Conservation (phyloP, 2,888 invertebrate genomes). For the Epistrophella euchroma region DNA sequence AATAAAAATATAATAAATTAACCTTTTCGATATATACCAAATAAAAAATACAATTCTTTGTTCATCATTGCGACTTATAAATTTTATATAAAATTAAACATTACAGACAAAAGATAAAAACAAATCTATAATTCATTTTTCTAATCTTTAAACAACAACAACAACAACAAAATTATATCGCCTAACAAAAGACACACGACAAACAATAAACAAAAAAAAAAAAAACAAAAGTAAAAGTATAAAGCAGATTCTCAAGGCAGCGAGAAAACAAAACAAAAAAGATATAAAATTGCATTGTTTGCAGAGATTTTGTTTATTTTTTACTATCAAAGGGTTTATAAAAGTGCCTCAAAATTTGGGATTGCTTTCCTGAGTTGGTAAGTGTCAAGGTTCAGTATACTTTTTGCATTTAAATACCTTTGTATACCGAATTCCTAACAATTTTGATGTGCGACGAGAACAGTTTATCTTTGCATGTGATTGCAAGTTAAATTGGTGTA, state of each 20-base stretch:
- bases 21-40: slow-evolving; percentile 8
- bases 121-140: neutral
- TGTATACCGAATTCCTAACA: neutral
- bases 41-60: slow-evolving; percentile 23
- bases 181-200: neutral
- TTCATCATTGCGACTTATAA: slow-evolving; percentile 1
- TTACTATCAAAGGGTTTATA: slow-evolving; percentile 70
- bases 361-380: slow-evolving; percentile 79
- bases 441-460: neutral
- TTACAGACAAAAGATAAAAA: slow-evolving; percentile 10
- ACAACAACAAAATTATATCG: slow-evolving; percentile 26
- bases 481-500: neutral
- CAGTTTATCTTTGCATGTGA: neutral
- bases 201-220: neutral
- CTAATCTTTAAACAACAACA: slow-evolving; percentile 25
- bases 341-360: slow-evolving; percentile 80
- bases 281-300: slow-evolving; percentile 29
- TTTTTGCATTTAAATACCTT: neutral
- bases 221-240: slow-evolving; percentile 18
- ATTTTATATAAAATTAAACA: slow-evolving; percentile 10
- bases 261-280: slow-evolving; percentile 5
- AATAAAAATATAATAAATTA: neutral
- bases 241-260: slow-evolving; percentile 30
- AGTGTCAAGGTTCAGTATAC: slow-evolving; percentile 68
- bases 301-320: slow-evolving; percentile 43